Conservation (phyloP, 1,140 invertebrate genomes). For the Metaphire vulgaris region DNA sequence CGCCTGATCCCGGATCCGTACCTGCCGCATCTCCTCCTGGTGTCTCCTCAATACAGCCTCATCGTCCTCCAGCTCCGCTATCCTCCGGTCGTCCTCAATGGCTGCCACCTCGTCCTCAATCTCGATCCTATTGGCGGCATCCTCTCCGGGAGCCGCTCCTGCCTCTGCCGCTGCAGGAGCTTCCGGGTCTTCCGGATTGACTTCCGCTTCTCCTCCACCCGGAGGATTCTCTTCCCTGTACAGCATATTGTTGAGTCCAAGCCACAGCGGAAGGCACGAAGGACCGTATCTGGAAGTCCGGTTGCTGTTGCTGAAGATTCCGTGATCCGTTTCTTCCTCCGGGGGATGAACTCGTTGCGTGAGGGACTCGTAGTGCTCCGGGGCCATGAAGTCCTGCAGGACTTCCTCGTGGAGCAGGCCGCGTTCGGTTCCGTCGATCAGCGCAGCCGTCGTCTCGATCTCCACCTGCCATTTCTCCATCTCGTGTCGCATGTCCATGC, state of each 20-base stretch:
- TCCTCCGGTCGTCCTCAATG: conserved; percentile 18
- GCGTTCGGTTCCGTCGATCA: conserved; percentile 30
- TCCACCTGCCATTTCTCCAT: conserved; percentile 17
- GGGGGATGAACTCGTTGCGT: background rate
- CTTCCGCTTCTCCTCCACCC: background rate
- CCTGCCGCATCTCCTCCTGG: background rate
- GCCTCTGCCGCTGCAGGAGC: conserved; percentile 25
- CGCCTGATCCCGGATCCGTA: conserved; percentile 16
- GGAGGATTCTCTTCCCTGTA: background rate
- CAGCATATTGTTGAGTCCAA: background rate
- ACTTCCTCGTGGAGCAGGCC: conserved; percentile 16
- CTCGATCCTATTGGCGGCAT: conserved; percentile 24
- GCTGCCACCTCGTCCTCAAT: conserved; percentile 30
- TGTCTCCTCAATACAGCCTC: background rate
- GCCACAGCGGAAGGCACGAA: background rate
- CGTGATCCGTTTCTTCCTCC: background rate
- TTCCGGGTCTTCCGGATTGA: background rate
- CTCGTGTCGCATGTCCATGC: conserved; percentile 14
- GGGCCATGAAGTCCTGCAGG: conserved; percentile 5
- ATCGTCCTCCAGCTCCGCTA: conserved; percentile 21
- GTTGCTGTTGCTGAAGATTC: conserved; percentile 10
- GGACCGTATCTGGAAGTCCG: conserved; percentile 15
- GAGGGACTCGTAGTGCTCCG: background rate
- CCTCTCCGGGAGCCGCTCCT: conserved; percentile 28
- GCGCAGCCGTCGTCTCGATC: conserved; percentile 31